These are phyloP conservation scores for Tiliacea citrago DNA, from an alignment of 2,888 invertebrate genomes.

Conservation along the genomic window DNA sequence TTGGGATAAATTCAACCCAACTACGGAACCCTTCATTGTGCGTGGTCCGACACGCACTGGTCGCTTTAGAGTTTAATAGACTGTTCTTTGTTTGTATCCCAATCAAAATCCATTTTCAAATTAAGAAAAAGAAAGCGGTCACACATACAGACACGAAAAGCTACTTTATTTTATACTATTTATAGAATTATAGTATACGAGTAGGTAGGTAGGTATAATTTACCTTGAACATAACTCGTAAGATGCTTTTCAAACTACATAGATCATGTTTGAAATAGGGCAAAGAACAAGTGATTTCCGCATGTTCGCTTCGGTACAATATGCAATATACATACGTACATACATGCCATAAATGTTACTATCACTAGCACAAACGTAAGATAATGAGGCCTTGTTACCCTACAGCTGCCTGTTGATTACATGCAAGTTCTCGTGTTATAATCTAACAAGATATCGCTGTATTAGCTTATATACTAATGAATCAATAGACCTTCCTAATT, in stretches of 20 bases:
- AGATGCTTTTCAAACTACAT: background rate
- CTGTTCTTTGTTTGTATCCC: too few relatives aligned
- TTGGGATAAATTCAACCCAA: too few relatives aligned
- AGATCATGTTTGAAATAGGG: constrained; percentile 1
- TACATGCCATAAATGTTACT: background rate
- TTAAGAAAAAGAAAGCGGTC: background rate
- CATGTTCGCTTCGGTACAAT: constrained; percentile 21
- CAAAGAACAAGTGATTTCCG: constrained; percentile 13
- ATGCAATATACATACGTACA: constrained; percentile 1
- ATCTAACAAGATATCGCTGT: background rate
- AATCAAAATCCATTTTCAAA: background rate
- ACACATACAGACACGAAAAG: too few relatives aligned
- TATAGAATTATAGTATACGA: background rate
- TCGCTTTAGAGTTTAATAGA: too few relatives aligned
- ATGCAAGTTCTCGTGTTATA: constrained; percentile 20
- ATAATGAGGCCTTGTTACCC: constrained; percentile 37
- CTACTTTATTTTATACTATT: too few relatives aligned
- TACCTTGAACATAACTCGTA: background rate
- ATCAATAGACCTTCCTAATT: too few relatives aligned
- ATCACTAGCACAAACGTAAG: constrained; percentile 11
- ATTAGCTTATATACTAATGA: constrained; percentile 6
- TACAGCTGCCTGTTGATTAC: constrained; percentile 35
- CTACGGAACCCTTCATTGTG: too few relatives aligned
- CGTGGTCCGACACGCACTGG: too few relatives aligned
- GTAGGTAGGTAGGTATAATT: background rate